Evolutionary conservation across 53 echinoderm and acorn worm genomes (phyloP), one percentile per base, ranked within the genome.

Genomic region (Holothuria scabra): DNA sequence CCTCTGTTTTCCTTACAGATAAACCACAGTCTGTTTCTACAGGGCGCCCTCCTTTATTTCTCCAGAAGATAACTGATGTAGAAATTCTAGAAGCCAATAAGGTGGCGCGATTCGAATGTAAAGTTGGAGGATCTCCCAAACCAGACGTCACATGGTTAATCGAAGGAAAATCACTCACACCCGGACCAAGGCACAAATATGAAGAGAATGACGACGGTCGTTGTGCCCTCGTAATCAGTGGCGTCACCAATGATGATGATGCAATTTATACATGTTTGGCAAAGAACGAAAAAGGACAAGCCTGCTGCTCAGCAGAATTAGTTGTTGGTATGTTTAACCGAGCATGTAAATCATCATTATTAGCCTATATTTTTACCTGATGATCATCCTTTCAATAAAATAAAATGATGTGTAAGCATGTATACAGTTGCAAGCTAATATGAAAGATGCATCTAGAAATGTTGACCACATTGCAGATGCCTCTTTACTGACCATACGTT

Each of bases 241-340:
- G 94, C 88, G 94, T 94, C 86, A 85, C 55, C 13, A 90, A 88
- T 33, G 92, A 97, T 10, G 97, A 97, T 22, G 97, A 97, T 62
- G 94, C 94, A 13, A 89, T 94, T 60, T 97, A 94, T 63, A 97
- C 97, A 20, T 94, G 94, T 35, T 84, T 91, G 21, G 97, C 97
- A 10, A 93, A 88, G 84, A 97, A 97, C 74, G 86, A 60, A 12
- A 60, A 74, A 4, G 97, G 97, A 46, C 80, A 90, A 60, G 85
- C 92, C 7, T 90, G 90, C 25, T 92, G 94, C 67, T 90, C 97
- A 0, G 97, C 97, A 24, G 97, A 97, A 60, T 86, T 97, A 23
- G 79, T 91, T 28, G 92, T 94, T 28, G 97, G 95, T 95, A 37
- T 64, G 91, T 88, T 24, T 11, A 16, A 26, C 23, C 18, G 7